Conservation (phyloP, 2,797 vertebrate species). For the Tokudaia muenninki region DNA sequence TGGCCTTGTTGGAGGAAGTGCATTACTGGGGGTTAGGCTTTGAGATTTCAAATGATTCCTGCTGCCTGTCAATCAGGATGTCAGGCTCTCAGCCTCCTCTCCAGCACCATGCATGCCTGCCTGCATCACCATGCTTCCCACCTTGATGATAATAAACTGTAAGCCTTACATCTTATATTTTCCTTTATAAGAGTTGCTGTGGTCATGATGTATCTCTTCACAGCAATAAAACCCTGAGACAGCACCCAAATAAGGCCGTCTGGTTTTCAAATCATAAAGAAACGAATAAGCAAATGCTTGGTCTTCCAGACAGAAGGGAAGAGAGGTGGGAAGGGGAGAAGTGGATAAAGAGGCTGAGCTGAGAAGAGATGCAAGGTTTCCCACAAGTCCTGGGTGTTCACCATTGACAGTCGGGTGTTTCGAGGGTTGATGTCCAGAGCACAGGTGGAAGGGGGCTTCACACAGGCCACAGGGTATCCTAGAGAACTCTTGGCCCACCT, state of each 20-base stretch:
- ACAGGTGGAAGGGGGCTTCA: too few relatives aligned
- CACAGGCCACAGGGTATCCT: neutral
- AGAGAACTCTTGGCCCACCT: neutral
- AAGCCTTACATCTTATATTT: neutral
- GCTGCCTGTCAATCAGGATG: neutral
- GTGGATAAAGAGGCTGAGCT: neutral
- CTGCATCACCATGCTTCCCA: neutral
- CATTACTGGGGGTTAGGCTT: neutral
- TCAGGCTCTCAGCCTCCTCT: neutral
- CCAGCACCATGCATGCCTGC: neutral
- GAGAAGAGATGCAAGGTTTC: neutral
- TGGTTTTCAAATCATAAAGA: neutral
- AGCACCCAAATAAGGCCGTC: neutral
- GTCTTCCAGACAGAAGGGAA: neutral
- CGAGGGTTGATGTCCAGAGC: neutral
- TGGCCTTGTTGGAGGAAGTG: neutral
- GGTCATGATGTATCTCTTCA: neutral
- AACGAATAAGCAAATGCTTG: neutral
- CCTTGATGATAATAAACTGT: neutral
- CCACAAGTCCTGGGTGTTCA: neutral
- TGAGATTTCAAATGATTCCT: neutral
- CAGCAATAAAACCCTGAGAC: neutral
- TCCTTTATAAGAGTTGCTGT: neutral
- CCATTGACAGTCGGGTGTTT: neutral
- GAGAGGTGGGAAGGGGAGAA: neutral